Base-by-base conservation (phyloP, 2,888 invertebrate species). In the Deilephila elpenor region DNA sequence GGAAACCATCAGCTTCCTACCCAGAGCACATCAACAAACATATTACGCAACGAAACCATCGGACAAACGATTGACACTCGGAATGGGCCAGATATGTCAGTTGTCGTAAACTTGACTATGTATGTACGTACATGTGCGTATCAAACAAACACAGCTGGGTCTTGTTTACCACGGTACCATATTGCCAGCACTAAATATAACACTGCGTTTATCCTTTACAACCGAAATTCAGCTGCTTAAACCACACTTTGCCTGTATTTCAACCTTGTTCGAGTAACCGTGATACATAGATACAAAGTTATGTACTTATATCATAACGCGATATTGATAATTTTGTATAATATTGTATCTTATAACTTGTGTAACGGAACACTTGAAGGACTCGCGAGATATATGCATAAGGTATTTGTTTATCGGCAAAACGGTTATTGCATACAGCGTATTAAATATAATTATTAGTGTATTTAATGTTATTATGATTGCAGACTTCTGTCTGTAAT, bases 131-230 rank as follows among this genome's bases (percentile, higher is more conserved):
- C 67, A 51, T 67, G 44, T 64, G 67, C 51, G 25, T 51, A 51
- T 17, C 51, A 51, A 25, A 67, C 67, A 67, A 67, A 67, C 51
- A 67, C 67, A 67, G 67, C 67, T 67, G 67, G 67, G 25, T 25
- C 17, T 14, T 67, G 51, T 67, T 67, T 67, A 51, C 44, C 51
- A 67, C 17, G 6, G 60, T 25, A 67, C 70, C 19, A 59, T 51
- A 44, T 25, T 25, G 67, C 44, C 11, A 25, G 25, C 19, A 20
- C 29, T 20, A 56, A 59, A 67, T 51, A 25, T 25, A 25, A 51
- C 67, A 67, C 25, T 25, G 25, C 17, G 17, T 25, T 67, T 51
- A 25, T 51, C 44, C 51, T 67, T 67, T 11, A 37, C 44, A 1
- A 25, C 25, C 44, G 3, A 44, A 64, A 25, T 44, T 60, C 17